Evolutionary conservation across 2,888 invertebrate genomes (phyloP).

Genomic region (Lypha dubia): DNA sequence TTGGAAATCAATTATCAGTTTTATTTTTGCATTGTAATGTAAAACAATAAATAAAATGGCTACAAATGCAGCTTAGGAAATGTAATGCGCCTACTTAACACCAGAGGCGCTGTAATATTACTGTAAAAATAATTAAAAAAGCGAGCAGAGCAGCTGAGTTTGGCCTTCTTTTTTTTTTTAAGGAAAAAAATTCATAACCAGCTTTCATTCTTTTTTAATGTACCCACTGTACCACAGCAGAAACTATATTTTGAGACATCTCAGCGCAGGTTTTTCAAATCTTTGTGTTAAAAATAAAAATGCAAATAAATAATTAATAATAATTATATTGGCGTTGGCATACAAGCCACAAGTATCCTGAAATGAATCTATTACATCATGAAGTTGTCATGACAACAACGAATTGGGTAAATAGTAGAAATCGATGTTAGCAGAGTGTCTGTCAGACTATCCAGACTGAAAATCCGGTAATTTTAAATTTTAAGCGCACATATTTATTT

Average conservation of each 20-base stretch:
- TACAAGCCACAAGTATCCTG: constrained; percentile 49
- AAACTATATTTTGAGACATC: constrained; percentile 32
- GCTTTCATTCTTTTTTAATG: not conserved
- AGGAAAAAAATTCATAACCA: too few species aligned
- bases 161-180: too few species aligned
- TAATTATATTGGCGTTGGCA: constrained; percentile 40
- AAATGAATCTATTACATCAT: constrained; percentile 60
- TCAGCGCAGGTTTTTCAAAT: constrained; percentile 21
- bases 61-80: too few species aligned
- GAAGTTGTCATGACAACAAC: constrained; percentile 41
- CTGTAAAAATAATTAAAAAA: too few species aligned
- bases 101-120: too few species aligned
- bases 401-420: constrained; percentile 18
- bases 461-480: constrained; percentile 63
- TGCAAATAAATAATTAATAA: constrained; percentile 39
- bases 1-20: too few species aligned
- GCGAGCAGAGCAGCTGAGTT: too few species aligned
- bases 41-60: too few species aligned
- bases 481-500: not conserved
- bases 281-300: constrained; percentile 51
- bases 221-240: not conserved
- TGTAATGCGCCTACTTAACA: too few species aligned
- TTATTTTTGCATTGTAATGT: too few species aligned
- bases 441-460: constrained; percentile 11
- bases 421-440: not conserved